These are phyloP conservation scores for Melinaea menophilus DNA, from an alignment of 2,888 invertebrate genomes.

Conservation along the genomic window DNA sequence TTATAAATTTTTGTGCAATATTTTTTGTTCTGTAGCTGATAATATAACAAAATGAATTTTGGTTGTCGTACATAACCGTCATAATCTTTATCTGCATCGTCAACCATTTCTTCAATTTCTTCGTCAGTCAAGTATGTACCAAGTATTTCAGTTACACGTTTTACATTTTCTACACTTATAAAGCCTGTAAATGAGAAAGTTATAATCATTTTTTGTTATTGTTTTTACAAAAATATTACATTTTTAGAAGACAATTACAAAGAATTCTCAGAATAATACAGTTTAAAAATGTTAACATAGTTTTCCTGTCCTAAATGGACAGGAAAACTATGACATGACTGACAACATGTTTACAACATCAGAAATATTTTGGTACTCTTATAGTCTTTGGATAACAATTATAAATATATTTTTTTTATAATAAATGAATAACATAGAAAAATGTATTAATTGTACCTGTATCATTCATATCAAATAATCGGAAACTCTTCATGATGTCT, in stretches of 20 bases:
- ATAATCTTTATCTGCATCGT: constrained; percentile 68
- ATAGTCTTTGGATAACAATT: no score
- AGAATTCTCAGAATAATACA: no score
- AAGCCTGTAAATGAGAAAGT: constrained; percentile 43
- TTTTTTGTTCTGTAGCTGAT: neutral
- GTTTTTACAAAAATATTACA: no score
- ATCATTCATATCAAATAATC: constrained; percentile 66
- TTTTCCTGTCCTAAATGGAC: no score
- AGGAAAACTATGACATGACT: no score
- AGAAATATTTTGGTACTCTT: no score
- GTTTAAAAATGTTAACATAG: no score
- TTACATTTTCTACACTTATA: constrained; percentile 64
- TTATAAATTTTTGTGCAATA: no score
- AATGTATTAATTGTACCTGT: constrained; percentile 41
- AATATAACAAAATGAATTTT: constrained; percentile 2
- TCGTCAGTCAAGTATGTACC: constrained; percentile 61
- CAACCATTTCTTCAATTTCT: constrained; percentile 72
- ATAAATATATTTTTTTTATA: no score
- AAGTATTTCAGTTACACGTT: constrained; percentile 55
- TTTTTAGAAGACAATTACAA: no score
- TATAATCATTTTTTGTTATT: neutral
- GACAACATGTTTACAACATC: no score
- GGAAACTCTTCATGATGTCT: constrained; percentile 72
- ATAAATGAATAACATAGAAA: no score
- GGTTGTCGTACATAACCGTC: constrained; percentile 57